A percentile compares a stretch with the other conserved stretches of the same genome.
Conservation (phyloP, 1,140 invertebrate species). For the Olivierus martensii region DNA sequence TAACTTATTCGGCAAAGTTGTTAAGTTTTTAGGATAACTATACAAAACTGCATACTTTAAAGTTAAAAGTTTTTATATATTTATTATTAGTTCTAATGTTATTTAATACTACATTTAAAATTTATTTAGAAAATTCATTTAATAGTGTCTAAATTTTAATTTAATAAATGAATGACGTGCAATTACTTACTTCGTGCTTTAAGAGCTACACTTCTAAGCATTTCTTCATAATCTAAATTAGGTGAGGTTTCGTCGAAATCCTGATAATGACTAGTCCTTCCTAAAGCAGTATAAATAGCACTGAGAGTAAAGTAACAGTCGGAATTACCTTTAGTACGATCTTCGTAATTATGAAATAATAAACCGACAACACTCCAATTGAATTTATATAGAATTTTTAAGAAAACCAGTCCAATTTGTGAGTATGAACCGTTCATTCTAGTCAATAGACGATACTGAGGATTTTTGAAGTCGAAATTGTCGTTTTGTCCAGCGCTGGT, state of each 20-base stretch:
- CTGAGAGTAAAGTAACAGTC: conserved; percentile 55
- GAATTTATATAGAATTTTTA: conserved; percentile 48
- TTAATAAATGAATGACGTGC: not conserved
- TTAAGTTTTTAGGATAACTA: no score
- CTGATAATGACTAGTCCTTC: conserved; percentile 40
- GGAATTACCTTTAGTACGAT: conserved; percentile 41
- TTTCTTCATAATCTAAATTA: conserved; percentile 39
- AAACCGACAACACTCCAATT: conserved; percentile 47
- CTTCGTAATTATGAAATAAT: conserved; percentile 26
- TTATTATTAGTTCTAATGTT: no score
- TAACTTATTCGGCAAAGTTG: no score
- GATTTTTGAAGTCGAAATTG: conserved; percentile 51
- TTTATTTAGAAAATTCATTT: no score
- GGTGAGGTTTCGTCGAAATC: conserved; percentile 43
- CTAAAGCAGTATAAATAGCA: conserved; percentile 48
- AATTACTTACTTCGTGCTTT: conserved; percentile 64
- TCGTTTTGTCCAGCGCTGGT: conserved; percentile 70
- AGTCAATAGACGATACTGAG: conserved; percentile 58
- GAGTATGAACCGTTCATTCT: conserved; percentile 70
- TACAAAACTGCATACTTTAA: no score
- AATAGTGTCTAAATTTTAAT: no score
- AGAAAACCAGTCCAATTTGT: conserved; percentile 42
- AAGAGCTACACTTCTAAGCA: conserved; percentile 47
- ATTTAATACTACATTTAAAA: no score
- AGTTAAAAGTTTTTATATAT: no score